Conservation (phyloP, 1,140 invertebrate species). For the Solenopsis fugax region DNA sequence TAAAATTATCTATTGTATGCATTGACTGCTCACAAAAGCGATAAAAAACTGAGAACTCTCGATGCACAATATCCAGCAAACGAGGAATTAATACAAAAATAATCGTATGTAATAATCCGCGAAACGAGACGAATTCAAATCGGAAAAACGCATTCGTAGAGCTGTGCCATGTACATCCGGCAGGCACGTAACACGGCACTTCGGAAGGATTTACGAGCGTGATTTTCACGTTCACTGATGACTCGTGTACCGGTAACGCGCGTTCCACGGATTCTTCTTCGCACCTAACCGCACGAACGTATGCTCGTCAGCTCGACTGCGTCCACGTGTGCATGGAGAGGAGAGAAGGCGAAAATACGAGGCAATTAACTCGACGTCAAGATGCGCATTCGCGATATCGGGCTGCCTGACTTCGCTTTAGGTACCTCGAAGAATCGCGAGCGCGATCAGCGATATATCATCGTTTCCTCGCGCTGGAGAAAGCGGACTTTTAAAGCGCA, state of each 20-base stretch:
- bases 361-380: constrained; percentile 40
- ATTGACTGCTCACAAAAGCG: background rate
- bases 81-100: background rate
- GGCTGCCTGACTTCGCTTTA: background rate
- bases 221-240: constrained; percentile 69
- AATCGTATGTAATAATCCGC: background rate
- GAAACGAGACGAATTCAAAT: background rate
- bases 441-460: constrained; percentile 39
- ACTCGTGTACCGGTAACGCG: constrained; percentile 55
- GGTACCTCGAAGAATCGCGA: constrained; percentile 16
- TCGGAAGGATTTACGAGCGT: constrained; percentile 75
- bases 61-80: background rate
- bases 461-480: constrained; percentile 45
- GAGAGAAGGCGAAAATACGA: constrained; percentile 25
- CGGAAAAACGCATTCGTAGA: background rate
- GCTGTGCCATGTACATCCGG: constrained; percentile 25
- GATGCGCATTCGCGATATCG: constrained; percentile 45
- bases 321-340: background rate
- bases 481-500: constrained; percentile 53
- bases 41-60: background rate
- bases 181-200: constrained; percentile 58
- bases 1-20: background rate
- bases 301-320: background rate
- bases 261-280: constrained; percentile 54
- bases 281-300: background rate